phyloP scores from a whole-genome alignment of 2,797 vertebrate species.

The Geotrypetes seraphini region DNA sequence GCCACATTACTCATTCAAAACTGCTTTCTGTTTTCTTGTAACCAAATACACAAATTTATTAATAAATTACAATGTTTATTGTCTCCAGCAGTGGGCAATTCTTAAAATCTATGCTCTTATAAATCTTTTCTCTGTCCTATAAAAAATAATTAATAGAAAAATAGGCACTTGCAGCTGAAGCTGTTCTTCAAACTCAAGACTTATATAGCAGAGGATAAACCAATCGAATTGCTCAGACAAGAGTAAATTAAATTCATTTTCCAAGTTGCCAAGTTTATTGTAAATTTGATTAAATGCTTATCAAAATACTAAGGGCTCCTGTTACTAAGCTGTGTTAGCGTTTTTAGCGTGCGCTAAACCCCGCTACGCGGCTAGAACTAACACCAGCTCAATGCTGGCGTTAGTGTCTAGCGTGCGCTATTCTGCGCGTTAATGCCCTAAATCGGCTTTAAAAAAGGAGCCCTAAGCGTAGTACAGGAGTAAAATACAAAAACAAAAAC shows the following conservation, averaged over 20 bases:
- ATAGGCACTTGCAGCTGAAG: not conserved
- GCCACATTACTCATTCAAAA: conserved; percentile 20
- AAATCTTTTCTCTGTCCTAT: conserved; percentile 7
- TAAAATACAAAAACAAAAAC: too few species aligned
- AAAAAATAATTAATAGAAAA: conserved; percentile 12
- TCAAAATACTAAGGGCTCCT: too few species aligned
- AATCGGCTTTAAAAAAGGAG: too few species aligned
- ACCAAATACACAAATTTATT: conserved; percentile 6
- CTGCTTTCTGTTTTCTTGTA: conserved; percentile 3
- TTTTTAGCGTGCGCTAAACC: too few species aligned
- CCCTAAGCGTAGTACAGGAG: too few species aligned
- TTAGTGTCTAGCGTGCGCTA: too few species aligned
- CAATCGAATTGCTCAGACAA: conserved; percentile 5
- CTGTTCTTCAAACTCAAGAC: conserved; percentile 3
- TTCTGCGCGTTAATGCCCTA: too few species aligned
- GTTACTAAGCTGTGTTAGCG: too few species aligned
- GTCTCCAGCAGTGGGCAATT: conserved; percentile 11
- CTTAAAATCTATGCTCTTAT: not conserved
- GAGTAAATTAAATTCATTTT: conserved; percentile 10
- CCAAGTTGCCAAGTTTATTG: too few species aligned
- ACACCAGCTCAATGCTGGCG: too few species aligned
- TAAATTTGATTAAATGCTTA: too few species aligned
- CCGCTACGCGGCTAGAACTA: too few species aligned
- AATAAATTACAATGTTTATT: not conserved
- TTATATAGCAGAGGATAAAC: conserved; percentile 14